phyloP scores from a whole-genome alignment of 2,888 invertebrate genomes.

The Trichopria drosophilae region DNA sequence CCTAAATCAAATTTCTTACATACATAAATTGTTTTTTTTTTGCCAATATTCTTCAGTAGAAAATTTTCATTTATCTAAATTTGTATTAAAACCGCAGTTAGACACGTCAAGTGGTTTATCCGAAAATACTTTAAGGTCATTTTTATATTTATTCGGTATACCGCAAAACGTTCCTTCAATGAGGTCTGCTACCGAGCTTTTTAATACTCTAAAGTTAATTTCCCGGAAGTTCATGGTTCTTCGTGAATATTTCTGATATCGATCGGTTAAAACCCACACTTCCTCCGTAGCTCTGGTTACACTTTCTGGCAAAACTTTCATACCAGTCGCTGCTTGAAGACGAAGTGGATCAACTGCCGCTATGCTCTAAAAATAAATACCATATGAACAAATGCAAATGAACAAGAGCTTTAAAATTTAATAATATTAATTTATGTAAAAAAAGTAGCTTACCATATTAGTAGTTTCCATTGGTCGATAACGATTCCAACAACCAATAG shows the following conservation, averaged over 20 bases:
- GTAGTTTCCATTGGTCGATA: constrained; percentile 38
- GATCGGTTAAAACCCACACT: constrained; percentile 20
- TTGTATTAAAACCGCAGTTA: too few species aligned
- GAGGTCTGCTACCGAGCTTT: constrained; percentile 3
- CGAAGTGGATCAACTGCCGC: neutral
- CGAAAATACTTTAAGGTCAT: too few species aligned
- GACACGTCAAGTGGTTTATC: too few species aligned
- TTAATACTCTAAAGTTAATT: constrained; percentile 19
- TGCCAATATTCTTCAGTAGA: too few species aligned
- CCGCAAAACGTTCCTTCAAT: constrained; percentile 9
- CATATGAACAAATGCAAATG: neutral
- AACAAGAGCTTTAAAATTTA: too few species aligned
- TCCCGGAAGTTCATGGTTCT: constrained; percentile 12
- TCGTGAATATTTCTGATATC: constrained; percentile 14
- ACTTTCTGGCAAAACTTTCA: constrained; percentile 1
- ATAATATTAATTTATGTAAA: neutral
- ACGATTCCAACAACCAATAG: constrained; percentile 54
- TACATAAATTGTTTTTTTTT: too few species aligned
- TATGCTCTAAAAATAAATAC: constrained; percentile 6
- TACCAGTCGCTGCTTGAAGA: constrained; percentile 11
- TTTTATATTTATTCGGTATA: too few species aligned
- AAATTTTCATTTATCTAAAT: too few species aligned
- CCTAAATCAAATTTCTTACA: too few species aligned
- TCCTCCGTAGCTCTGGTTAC: constrained; percentile 8
- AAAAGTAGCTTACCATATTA: constrained; percentile 41